These are phyloP conservation scores for Amphipyra berbera DNA, from an alignment of 2,888 invertebrate species.

Conservation along the genomic window DNA sequence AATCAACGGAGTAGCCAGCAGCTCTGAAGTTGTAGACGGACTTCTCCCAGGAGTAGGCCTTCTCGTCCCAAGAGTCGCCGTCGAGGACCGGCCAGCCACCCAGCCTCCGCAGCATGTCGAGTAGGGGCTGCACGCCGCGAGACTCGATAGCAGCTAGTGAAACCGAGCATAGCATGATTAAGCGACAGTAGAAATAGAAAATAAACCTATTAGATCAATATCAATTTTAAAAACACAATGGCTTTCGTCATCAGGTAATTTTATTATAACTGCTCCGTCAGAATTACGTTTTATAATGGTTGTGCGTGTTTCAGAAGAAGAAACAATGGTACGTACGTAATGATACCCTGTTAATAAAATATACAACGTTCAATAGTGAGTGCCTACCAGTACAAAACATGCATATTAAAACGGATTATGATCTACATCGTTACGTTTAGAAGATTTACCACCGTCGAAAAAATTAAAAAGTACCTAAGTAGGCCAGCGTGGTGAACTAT, in stretches of 20 bases:
- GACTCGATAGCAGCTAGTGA: conserved; percentile 94
- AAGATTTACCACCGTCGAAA: too few species aligned
- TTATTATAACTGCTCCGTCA: neutral
- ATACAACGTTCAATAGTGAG: too few species aligned
- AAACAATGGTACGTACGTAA: too few species aligned
- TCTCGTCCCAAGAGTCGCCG: conserved; percentile 93
- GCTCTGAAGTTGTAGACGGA: conserved; percentile 95
- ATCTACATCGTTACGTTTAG: too few species aligned
- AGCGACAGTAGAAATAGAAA: too few species aligned
- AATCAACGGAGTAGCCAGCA: conserved; percentile 96
- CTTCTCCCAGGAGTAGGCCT: conserved; percentile 94
- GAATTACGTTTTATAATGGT: too few species aligned
- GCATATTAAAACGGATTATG: too few species aligned
- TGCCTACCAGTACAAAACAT: too few species aligned
- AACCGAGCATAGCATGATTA: neutral
- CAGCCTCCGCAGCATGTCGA: conserved; percentile 92
- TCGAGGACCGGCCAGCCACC: conserved; percentile 98
- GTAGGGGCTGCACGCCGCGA: conserved; percentile 93
- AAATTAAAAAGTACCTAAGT: too few species aligned
- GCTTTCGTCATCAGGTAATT: neutral
- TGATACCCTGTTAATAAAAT: too few species aligned
- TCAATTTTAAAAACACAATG: neutral
- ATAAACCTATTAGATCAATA: neutral
- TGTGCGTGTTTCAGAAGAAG: too few species aligned
- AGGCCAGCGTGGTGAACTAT: too few species aligned